Conservation (phyloP, 1,140 invertebrate genomes). For the Drosophila elegans region DNA sequence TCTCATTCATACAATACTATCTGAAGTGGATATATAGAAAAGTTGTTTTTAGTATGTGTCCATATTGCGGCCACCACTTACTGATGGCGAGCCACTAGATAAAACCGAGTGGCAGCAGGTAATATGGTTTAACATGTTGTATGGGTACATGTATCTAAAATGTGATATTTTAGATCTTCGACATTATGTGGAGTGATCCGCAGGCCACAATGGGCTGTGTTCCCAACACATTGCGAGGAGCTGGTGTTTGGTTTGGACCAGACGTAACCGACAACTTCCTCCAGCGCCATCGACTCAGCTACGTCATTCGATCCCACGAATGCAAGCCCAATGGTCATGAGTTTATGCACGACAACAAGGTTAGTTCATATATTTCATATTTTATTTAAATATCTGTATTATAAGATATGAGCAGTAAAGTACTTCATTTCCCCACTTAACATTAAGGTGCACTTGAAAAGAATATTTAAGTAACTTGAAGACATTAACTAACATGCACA, state of each 20-base stretch:
- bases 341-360: conserved; percentile 92
- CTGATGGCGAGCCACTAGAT: conserved; percentile 88
- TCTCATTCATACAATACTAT: no score
- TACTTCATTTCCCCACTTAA: no score
- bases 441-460: not conserved
- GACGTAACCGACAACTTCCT: conserved; percentile 93
- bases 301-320: conserved; percentile 95
- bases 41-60: conserved; percentile 89
- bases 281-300: conserved; percentile 89
- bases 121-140: conserved; percentile 43
- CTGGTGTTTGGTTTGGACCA: conserved; percentile 95
- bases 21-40: no score
- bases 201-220: conserved; percentile 89
- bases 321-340: conserved; percentile 97
- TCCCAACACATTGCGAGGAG: conserved; percentile 93
- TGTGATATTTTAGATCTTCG: conserved; percentile 89
- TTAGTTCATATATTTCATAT: conserved; percentile 76
- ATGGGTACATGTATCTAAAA: not conserved
- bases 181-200: conserved; percentile 97
- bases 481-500: no score
- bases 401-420: not conserved
- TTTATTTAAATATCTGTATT: not conserved
- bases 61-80: conserved; percentile 91
- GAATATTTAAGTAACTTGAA: no score
- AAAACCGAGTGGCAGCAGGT: conserved; percentile 93